A percentile compares a stretch with the other conserved stretches of the same genome.
These are phyloP conservation scores for Sterna hirundo DNA, from an alignment of 2,113 vertebrate species.

Conservation along the genomic window DNA sequence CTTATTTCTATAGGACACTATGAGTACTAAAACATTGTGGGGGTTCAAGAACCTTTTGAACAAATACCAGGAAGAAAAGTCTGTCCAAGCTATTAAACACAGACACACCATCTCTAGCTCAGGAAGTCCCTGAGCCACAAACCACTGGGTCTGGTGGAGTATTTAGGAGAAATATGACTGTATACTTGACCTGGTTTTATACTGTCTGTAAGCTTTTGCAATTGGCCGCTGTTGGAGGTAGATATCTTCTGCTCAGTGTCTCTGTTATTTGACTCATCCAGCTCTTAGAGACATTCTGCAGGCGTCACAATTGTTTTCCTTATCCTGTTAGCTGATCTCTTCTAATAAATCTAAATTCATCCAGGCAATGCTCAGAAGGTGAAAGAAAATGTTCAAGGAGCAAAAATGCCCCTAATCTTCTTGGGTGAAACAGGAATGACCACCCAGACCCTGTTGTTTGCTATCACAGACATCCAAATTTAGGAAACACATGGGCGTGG, in stretches of 20 bases:
- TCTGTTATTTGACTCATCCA: conserved; percentile 33
- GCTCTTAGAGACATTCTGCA: background rate
- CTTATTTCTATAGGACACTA: background rate
- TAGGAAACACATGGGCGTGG: conserved; percentile 31
- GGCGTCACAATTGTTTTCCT: background rate
- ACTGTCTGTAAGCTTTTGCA: conserved; percentile 10
- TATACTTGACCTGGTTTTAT: background rate
- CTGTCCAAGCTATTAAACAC: background rate
- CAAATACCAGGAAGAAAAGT: background rate
- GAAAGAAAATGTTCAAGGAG: background rate
- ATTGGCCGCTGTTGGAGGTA: background rate
- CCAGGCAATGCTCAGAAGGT: background rate
- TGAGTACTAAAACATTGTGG: background rate
- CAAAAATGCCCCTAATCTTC: background rate
- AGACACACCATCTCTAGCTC: background rate
- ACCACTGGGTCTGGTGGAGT: conserved; percentile 24
- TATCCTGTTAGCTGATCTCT: background rate
- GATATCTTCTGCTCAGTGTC: background rate
- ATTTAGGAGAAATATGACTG: conserved; percentile 37
- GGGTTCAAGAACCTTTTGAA: background rate
- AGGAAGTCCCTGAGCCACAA: conserved; percentile 25
- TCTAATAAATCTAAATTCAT: background rate
- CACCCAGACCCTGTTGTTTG: background rate
- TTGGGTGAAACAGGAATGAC: background rate
- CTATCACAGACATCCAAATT: conserved; percentile 28